Conservation (phyloP, 1,140 invertebrate genomes). For the Drosophila santomea region DNA sequence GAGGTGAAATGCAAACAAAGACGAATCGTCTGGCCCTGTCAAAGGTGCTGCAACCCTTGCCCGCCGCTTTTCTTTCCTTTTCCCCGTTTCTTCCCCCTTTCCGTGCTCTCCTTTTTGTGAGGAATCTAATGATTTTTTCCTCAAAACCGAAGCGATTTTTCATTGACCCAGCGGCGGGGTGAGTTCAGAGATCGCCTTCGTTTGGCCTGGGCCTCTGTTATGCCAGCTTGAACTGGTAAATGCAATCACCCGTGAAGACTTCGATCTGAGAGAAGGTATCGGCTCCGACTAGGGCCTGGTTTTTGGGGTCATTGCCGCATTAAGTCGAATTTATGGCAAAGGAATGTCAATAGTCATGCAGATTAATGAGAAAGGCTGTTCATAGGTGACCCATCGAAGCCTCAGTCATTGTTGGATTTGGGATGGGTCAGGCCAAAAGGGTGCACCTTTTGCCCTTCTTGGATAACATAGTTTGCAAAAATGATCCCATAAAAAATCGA, state of each 20-base stretch:
- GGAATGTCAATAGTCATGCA: constrained; percentile 73
- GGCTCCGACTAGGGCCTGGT: constrained; percentile 37
- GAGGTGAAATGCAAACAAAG: constrained; percentile 83
- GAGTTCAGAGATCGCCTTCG: constrained; percentile 71
- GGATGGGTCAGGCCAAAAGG: constrained; percentile 7
- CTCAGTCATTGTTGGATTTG: neutral
- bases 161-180: constrained; percentile 71
- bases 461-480: neutral
- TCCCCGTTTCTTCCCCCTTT: constrained; percentile 28
- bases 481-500: neutral
- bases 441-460: neutral
- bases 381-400: constrained; percentile 17
- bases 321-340: constrained; percentile 69
- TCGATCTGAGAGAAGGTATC: constrained; percentile 36
- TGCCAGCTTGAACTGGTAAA: constrained; percentile 74
- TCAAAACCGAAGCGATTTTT: constrained; percentile 79
- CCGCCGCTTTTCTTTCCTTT: constrained; percentile 45
- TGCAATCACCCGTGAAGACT: constrained; percentile 70
- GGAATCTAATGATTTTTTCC: constrained; percentile 81
- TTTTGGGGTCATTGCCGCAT: constrained; percentile 72
- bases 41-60: constrained; percentile 73
- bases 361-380: constrained; percentile 45
- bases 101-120: constrained; percentile 58
- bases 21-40: constrained; percentile 40
- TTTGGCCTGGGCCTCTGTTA: constrained; percentile 53